Evolutionary conservation across 2,113 vertebrate species (phyloP).

Genomic region (Osmerus mordax): DNA sequence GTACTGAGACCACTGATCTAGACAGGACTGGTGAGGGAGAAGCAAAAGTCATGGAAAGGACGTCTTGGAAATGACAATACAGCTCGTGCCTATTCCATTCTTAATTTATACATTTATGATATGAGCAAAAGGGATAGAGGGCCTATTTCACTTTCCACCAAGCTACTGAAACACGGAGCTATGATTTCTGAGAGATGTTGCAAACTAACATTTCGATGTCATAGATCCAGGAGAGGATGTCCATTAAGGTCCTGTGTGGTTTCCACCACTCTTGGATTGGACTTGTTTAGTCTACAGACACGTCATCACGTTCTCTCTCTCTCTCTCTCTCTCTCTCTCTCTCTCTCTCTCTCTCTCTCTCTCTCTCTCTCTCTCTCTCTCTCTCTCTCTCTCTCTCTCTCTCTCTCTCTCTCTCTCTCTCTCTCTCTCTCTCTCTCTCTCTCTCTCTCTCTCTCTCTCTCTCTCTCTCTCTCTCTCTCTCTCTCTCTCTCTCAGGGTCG

Average conservation of each 20-base stretch:
- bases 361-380: background rate
- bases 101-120: too few species aligned
- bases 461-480: too few species aligned
- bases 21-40: too few species aligned
- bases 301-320: constrained; percentile 25
- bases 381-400: background rate
- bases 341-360: too few species aligned
- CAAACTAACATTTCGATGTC: too few species aligned
- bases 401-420: too few species aligned
- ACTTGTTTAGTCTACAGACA: constrained; percentile 41
- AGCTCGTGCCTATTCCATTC: too few species aligned
- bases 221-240: constrained; percentile 32
- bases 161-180: background rate
- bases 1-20: too few species aligned
- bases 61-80: too few species aligned
- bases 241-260: constrained; percentile 38
- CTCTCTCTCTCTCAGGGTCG: constrained; percentile 17
- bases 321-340: constrained; percentile 5
- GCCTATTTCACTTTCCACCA: background rate
- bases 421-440: constrained; percentile 18
- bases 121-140: too few species aligned
- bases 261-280: constrained; percentile 48
- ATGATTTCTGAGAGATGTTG: too few species aligned
- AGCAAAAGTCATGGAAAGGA: too few species aligned
- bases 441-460: background rate